Base-by-base conservation (phyloP, 1,140 invertebrate genomes). In the Sinella curviseta region DNA sequence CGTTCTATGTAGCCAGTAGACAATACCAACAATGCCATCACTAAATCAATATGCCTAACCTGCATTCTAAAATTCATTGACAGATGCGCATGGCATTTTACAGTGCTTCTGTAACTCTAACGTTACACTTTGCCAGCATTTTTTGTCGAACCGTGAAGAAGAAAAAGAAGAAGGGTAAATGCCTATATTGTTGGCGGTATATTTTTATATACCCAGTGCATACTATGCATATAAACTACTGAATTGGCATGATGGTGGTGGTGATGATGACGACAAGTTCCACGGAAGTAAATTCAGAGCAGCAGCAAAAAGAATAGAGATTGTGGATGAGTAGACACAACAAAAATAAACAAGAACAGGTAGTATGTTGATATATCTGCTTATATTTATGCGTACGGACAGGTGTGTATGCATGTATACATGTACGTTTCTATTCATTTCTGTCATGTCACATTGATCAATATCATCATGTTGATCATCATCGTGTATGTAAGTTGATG, bases 1-100 rank as follows among this genome's bases (percentile, higher is more conserved):
- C n/a, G n/a, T n/a, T n/a, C n/a, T n/a, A n/a, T n/a, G n/a, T n/a
- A n/a, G n/a, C n/a, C n/a, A n/a, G n/a, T n/a, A n/a, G n/a, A n/a
- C n/a, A n/a, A n/a, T n/a, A 48, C 8, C 39, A 48, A 48, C 8
- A 12, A 48, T 48, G 39, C 39, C 20, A 48, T 12, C n/a, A n/a
- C n/a, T n/a, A 48, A 48, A 48, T 48, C 39, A 48, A 48, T 48
- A 48, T 12, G 39, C n/a, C n/a, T 12, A 48, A 48, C 39, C 39
- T 48, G 20, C 20, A 48, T 20, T 20, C 39, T 12, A 12, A 12
- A 48, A 12, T 65, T 65, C 26, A n/a, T 65, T 65, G 57, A 26
- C 57, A 65, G 57, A 70, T 70, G 31, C 65, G 31, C 26, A 70
- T 70, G 2, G n/a, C 65, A 70, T 17, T 48, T 48, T 48, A 48